Conservation (phyloP, 1,140 invertebrate species). For the Polypedilum vanderplanki region DNA sequence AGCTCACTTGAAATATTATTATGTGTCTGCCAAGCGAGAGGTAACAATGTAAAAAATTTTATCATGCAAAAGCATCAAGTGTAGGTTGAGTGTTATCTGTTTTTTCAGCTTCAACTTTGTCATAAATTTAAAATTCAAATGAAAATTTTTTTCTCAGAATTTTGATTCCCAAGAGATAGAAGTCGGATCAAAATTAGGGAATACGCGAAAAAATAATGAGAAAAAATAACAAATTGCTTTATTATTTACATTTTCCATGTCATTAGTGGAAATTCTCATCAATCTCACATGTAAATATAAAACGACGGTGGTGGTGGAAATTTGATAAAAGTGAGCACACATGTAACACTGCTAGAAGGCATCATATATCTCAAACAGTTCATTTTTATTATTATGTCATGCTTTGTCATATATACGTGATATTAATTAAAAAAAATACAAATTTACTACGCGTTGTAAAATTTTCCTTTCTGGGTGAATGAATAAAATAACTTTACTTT, state of each 20-base stretch:
- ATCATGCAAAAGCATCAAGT: constrained; percentile 9
- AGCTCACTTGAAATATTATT: background rate
- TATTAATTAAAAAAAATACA: too few species aligned
- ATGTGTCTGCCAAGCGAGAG: background rate
- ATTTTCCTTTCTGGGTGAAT: too few species aligned
- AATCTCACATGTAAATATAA: background rate
- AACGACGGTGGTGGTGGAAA: too few species aligned
- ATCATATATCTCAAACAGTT: too few species aligned
- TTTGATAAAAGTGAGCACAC: too few species aligned
- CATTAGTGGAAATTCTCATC: constrained; percentile 21
- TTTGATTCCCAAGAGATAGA: background rate
- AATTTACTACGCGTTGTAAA: too few species aligned
- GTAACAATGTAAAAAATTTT: background rate
- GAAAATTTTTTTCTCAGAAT: background rate
- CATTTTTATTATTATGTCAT: too few species aligned
- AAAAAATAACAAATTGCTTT: constrained; percentile 26
- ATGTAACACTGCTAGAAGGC: too few species aligned
- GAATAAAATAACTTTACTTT: too few species aligned
- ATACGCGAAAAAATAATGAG: background rate
- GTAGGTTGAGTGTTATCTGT: background rate
- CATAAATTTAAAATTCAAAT: constrained; percentile 8
- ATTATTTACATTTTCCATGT: constrained; percentile 25
- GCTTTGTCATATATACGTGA: too few species aligned
- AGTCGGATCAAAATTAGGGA: background rate
- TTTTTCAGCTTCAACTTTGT: background rate